Evolutionary conservation across 2,797 vertebrate genomes (phyloP).

Genomic region (Eutrigla gurnardus): DNA sequence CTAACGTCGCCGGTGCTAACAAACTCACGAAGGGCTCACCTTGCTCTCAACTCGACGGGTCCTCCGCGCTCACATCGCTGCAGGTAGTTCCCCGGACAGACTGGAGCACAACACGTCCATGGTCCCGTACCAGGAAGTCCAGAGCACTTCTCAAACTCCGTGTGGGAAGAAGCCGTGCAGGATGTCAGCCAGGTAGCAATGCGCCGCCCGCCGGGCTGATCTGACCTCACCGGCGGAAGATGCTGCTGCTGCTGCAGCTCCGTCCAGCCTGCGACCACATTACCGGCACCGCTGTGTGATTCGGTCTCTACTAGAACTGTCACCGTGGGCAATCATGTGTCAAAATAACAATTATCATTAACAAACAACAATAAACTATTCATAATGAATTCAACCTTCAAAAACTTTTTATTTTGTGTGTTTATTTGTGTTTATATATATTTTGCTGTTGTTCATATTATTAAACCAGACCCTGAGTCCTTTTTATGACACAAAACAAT

Average conservation of each 20-base stretch:
- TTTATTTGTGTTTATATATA: too few species aligned
- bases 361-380: too few species aligned
- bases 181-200: conserved; percentile 79
- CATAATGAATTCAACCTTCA: too few species aligned
- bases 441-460: too few species aligned
- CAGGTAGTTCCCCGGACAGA: conserved; percentile 39
- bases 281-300: background rate
- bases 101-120: conserved; percentile 60
- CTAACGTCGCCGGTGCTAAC: background rate
- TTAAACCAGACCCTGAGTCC: too few species aligned
- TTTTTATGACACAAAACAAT: too few species aligned
- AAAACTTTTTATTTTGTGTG: too few species aligned
- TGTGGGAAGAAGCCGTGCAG: conserved; percentile 66
- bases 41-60: conserved; percentile 63
- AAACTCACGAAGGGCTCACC: conserved; percentile 66
- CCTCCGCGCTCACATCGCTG: conserved; percentile 66
- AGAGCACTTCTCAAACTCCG: conserved; percentile 72
- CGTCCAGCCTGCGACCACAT: conserved; percentile 46
- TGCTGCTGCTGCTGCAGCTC: conserved; percentile 16
- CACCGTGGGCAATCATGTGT: too few species aligned
- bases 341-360: too few species aligned
- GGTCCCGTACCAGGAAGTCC: conserved; percentile 85
- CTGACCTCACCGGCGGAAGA: conserved; percentile 61
- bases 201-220: conserved; percentile 79
- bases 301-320: too few species aligned